phyloP scores from a whole-genome alignment of 2,888 invertebrate species.

The Sarcophaga rosellei region DNA sequence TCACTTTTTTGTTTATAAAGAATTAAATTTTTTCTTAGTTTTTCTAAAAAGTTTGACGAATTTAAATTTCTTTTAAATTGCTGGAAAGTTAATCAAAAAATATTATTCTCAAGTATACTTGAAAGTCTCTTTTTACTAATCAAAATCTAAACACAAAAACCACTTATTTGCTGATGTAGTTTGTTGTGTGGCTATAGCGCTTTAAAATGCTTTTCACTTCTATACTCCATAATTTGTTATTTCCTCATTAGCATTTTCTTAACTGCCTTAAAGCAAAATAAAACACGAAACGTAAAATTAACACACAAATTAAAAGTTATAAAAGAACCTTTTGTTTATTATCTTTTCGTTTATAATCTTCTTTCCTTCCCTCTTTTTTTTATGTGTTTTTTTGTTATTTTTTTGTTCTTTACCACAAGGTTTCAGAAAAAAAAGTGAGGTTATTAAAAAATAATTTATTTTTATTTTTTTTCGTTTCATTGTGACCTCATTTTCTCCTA shows the following conservation, averaged over 20 bases:
- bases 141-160: too few species aligned
- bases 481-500: conserved; percentile 12
- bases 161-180: too few species aligned
- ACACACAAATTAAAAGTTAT: neutral
- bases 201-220: conserved; percentile 1
- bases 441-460: conserved; percentile 15
- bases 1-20: too few species aligned
- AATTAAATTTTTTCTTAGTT: too few species aligned
- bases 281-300: neutral
- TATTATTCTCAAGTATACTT: too few species aligned
- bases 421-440: neutral
- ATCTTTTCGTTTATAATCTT: conserved; percentile 19
- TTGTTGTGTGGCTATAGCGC: too few species aligned
- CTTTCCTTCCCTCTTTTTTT: neutral
- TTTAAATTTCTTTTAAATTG: too few species aligned
- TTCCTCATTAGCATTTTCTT: conserved; percentile 24
- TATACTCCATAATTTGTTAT: neutral
- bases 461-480: neutral
- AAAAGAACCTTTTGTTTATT: conserved; percentile 20
- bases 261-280: conserved; percentile 13
- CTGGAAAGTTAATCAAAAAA: too few species aligned
- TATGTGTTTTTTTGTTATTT: neutral
- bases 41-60: too few species aligned
- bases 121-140: too few species aligned
- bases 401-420: too few species aligned